Percentiles rank a stretch among this genome's conserved stretches.
Conservation (phyloP, 1,140 invertebrate species). For the Atta colombica region DNA sequence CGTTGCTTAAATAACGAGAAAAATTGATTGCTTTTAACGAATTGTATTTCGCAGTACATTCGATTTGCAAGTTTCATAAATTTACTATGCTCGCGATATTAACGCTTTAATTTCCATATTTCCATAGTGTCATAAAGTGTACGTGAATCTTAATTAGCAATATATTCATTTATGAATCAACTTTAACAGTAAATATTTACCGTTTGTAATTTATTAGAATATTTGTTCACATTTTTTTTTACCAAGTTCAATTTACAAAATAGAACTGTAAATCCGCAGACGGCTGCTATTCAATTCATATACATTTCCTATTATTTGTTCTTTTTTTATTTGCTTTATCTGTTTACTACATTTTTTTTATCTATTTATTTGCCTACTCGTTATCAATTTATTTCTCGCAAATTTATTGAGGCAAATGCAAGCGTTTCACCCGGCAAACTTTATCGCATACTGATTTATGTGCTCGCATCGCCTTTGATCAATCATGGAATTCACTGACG, state of each 20-base stretch:
- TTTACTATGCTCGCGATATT: constrained; percentile 34
- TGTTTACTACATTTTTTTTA: constrained; percentile 7
- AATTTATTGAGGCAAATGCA: constrained; percentile 20
- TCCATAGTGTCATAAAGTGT: constrained; percentile 35
- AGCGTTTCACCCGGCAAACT: constrained; percentile 6
- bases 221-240: neutral
- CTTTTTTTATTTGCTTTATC: neutral
- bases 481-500: constrained; percentile 42
- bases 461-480: constrained; percentile 45
- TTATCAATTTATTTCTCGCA: neutral
- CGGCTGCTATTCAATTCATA: neutral
- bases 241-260: neutral
- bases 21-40: constrained; percentile 5
- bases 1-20: neutral
- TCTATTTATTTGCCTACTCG: constrained; percentile 8
- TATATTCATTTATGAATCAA: constrained; percentile 29
- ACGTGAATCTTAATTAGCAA: constrained; percentile 15
- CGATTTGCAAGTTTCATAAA: constrained; percentile 29
- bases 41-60: constrained; percentile 1
- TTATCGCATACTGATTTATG: constrained; percentile 47
- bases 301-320: constrained; percentile 16
- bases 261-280: neutral
- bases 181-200: constrained; percentile 6
- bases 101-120: constrained; percentile 35
- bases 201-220: constrained; percentile 21